Conservation (phyloP, 1,140 invertebrate genomes). For the Zaprionus camerounensis region DNA sequence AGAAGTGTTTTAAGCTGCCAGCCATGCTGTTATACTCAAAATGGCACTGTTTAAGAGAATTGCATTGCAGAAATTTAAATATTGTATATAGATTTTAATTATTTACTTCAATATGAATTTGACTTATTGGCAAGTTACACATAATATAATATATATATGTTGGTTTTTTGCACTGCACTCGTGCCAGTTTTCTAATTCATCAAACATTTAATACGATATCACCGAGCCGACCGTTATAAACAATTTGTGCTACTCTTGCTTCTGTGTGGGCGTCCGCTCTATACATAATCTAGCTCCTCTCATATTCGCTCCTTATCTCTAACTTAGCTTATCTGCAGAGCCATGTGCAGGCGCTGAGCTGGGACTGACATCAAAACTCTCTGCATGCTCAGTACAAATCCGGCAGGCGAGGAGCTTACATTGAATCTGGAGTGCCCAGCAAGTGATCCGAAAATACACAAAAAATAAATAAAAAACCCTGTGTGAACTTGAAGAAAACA, state of each 20-base stretch:
- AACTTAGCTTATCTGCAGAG: slow-evolving; percentile 23
- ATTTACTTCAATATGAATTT: neutral
- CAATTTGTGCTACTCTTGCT: neutral
- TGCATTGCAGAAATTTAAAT: neutral
- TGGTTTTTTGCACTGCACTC: neutral
- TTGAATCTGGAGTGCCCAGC: slow-evolving; percentile 15
- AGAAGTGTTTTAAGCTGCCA: neutral
- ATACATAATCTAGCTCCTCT: neutral
- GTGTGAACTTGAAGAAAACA: slow-evolving; percentile 52
- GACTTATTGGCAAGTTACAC: neutral
- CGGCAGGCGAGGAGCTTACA: slow-evolving; percentile 39
- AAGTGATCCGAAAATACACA: slow-evolving; percentile 23
- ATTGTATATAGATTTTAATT: neutral
- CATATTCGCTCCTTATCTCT: slow-evolving; percentile 22
- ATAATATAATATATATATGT: neutral
- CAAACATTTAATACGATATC: neutral
- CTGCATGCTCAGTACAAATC: slow-evolving; percentile 42
- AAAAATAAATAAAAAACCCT: slow-evolving; percentile 7
- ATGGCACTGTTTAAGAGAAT: slow-evolving; percentile 5
- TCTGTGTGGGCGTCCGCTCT: slow-evolving; percentile 9
- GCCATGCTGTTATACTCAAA: slow-evolving; percentile 10
- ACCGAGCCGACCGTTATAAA: neutral
- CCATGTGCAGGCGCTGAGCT: slow-evolving; percentile 61
- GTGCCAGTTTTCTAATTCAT: neutral
- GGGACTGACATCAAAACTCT: neutral